Evolutionary conservation across 2,797 vertebrate species (phyloP), one percentile per base, ranked within the genome.

Genomic region (Oreortyx pictus): DNA sequence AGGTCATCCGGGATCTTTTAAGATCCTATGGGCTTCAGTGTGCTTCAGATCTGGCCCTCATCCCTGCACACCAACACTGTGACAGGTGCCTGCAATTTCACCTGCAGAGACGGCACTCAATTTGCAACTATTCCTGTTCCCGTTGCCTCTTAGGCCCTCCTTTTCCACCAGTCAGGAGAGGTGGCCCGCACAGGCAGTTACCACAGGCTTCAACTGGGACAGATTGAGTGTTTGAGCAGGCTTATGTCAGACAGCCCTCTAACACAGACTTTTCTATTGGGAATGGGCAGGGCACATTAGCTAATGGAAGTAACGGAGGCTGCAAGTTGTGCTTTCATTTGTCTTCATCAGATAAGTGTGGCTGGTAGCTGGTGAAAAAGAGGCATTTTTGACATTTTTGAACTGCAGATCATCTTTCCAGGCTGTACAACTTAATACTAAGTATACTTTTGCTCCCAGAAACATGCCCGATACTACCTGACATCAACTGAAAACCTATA

Each of bases 341-440:
- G n/a, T 41, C 78, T 91, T 96, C 54, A 66, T 57, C 79, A 85
- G 77, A 2, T 67, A 92, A 82, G 12, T 3, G 3, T 5, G 17
- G 57, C 13, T 31, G 80, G 89, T 35, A 81, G 62, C 66, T 89
- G 85, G 47, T 47, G 86, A 88, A 85, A 57, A 44, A 85, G 85
- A 68, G 61, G n/a, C n/a, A n/a, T n/a, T n/a, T n/a, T n/a, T n/a
- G 90, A 54, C 0, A 1, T 47, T 79, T 94, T 49, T 74, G 46
- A 80, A 14, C 39, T 74, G 22, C 0, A 68, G 39, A 3, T 62
- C 43, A 72, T 9, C 37, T 85, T 64, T 77, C 43, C 82, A 87
- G 49, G 22, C 20, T 54, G 22, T 17, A 76, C 47, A 70, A 65
- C 29, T 43, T 73, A 35, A 9, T 35, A 12, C 7, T 75, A 84